Evolutionary conservation across 2,888 invertebrate species (phyloP).

Genomic region (Lasioglossum malachurum): DNA sequence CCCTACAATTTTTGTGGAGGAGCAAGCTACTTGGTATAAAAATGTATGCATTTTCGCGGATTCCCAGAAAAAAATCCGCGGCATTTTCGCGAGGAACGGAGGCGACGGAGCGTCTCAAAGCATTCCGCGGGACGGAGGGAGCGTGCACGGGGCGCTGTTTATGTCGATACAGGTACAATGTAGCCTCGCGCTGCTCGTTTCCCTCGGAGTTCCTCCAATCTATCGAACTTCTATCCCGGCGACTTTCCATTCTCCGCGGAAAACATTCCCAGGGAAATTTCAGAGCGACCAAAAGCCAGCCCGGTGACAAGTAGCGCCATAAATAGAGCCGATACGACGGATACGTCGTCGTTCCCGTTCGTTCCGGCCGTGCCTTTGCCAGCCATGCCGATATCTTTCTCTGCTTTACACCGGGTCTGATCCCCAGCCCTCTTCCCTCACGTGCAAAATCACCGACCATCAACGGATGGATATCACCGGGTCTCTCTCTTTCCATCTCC

Average conservation of each 20-base stretch:
- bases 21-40: background rate
- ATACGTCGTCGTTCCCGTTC: slow-evolving; percentile 72
- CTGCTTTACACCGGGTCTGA: slow-evolving; percentile 66
- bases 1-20: background rate
- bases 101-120: slow-evolving; percentile 61
- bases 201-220: slow-evolving; percentile 58
- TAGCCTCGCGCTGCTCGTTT: slow-evolving; percentile 54
- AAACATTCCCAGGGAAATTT: slow-evolving; percentile 73
- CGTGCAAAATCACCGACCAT: slow-evolving; percentile 64
- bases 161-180: slow-evolving; percentile 59
- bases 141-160: slow-evolving; percentile 36
- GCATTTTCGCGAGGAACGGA: slow-evolving; percentile 19
- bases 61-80: background rate
- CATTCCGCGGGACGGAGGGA: slow-evolving; percentile 30
- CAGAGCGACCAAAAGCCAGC: slow-evolving; percentile 65
- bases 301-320: slow-evolving; percentile 78
- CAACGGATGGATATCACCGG: slow-evolving; percentile 59
- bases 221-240: slow-evolving; percentile 58
- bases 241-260: slow-evolving; percentile 58
- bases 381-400: slow-evolving; percentile 60
- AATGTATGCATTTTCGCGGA: background rate
- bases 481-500: background rate
- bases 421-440: slow-evolving; percentile 44
- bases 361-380: slow-evolving; percentile 54
- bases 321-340: slow-evolving; percentile 77